Evolutionary conservation across 2,888 invertebrate species (phyloP).

Genomic region (Homarus gammarus): DNA sequence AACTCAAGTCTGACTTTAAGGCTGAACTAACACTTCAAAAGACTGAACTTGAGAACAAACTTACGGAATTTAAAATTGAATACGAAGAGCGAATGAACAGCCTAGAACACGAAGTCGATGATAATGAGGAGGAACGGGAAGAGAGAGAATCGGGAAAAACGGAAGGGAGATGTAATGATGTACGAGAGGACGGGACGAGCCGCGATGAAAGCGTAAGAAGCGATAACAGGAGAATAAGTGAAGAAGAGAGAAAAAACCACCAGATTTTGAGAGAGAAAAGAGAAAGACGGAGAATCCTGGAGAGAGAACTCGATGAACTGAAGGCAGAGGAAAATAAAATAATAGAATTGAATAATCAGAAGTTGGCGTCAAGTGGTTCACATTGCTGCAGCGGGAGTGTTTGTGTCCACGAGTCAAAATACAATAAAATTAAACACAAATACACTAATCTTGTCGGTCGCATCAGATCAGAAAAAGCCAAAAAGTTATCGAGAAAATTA

Average conservation of each 20-base stretch:
- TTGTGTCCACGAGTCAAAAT: slow-evolving; percentile 56
- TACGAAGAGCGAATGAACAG: slow-evolving; percentile 56
- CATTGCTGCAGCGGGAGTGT: slow-evolving; percentile 6
- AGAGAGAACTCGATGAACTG: slow-evolving; percentile 56
- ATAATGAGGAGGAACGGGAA: neutral
- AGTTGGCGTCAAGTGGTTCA: slow-evolving; percentile 1
- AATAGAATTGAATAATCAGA: slow-evolving; percentile 40
- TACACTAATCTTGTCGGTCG: slow-evolving; percentile 54
- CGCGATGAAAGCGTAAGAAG: neutral
- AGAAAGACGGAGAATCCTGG: slow-evolving; percentile 56
- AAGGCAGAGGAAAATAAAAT: slow-evolving; percentile 52
- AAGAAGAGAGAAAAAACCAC: slow-evolving; percentile 53
- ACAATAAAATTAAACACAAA: slow-evolving; percentile 55
- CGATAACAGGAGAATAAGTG: neutral
- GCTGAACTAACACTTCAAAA: slow-evolving; percentile 57
- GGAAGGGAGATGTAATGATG: neutral
- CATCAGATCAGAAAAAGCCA: slow-evolving; percentile 62
- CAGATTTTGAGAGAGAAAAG: slow-evolving; percentile 36
- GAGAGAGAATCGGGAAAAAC: slow-evolving; percentile 2
- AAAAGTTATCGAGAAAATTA: slow-evolving; percentile 30
- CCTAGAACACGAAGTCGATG: slow-evolving; percentile 28
- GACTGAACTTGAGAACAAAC: slow-evolving; percentile 58
- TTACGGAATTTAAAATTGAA: slow-evolving; percentile 62
- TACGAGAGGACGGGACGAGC: neutral
- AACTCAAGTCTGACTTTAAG: slow-evolving; percentile 57